Evolutionary conservation across 1,140 invertebrate genomes (phyloP).

Genomic region (Drosophila burlai): DNA sequence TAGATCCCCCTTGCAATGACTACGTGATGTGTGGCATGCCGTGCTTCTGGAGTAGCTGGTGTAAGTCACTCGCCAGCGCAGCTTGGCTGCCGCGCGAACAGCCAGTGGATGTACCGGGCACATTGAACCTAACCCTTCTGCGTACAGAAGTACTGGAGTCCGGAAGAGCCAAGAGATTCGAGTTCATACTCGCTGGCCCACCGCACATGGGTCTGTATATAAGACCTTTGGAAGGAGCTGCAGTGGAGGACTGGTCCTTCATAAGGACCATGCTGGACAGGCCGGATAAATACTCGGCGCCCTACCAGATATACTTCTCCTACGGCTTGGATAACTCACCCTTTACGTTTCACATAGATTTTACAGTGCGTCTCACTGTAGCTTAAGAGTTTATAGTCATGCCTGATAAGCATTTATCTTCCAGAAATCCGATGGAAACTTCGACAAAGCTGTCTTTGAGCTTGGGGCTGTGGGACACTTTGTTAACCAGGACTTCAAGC

Average conservation of each 20-base stretch:
- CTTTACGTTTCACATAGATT: slow-evolving; percentile 87
- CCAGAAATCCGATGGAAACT: slow-evolving; percentile 41
- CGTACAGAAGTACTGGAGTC: slow-evolving; percentile 23
- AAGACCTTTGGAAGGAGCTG: slow-evolving; percentile 87
- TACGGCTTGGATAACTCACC: slow-evolving; percentile 87
- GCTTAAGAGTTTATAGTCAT: not conserved
- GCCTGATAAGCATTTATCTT: not conserved
- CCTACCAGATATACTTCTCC: slow-evolving; percentile 90
- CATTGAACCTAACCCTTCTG: slow-evolving; percentile 15
- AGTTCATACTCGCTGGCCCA: slow-evolving; percentile 86
- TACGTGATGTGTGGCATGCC: slow-evolving; percentile 91
- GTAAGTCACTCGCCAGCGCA: slow-evolving; percentile 21
- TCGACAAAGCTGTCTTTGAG: slow-evolving; percentile 54
- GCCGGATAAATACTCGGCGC: slow-evolving; percentile 86
- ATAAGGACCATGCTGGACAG: slow-evolving; percentile 85
- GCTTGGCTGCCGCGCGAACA: slow-evolving; percentile 47
- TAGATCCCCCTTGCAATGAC: slow-evolving; percentile 88
- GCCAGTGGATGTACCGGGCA: slow-evolving; percentile 25
- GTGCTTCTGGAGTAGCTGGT: slow-evolving; percentile 44
- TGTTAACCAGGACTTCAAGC: slow-evolving; percentile 57
- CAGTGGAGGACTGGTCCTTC: slow-evolving; percentile 88
- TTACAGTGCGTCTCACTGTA: slow-evolving; percentile 85
- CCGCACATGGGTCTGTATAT: slow-evolving; percentile 90
- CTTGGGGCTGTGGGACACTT: slow-evolving; percentile 75
- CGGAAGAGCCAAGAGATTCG: slow-evolving; percentile 45